Percentiles rank a stretch among this genome's conserved stretches.
Evolutionary conservation across 1,140 invertebrate species (phyloP).

Genomic region (Hydropsyche tenuis): DNA sequence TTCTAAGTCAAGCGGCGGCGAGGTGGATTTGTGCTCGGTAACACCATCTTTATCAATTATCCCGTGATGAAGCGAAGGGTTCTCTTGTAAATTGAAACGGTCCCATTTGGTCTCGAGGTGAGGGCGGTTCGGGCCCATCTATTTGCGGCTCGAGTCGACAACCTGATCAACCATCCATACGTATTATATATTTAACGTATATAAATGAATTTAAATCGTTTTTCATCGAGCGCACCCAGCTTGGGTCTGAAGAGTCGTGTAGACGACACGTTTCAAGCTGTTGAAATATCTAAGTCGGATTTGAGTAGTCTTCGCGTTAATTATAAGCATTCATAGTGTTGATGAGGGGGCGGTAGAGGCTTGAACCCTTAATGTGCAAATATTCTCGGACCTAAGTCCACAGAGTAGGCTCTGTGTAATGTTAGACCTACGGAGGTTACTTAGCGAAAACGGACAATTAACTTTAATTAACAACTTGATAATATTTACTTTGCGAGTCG

Average conservation of each 20-base stretch:
- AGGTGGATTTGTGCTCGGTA: background rate
- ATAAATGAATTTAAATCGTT: too few species aligned
- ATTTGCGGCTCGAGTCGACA: conserved; percentile 7
- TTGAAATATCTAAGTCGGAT: too few species aligned
- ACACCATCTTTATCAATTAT: conserved; percentile 27
- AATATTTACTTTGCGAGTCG: conserved; percentile 22
- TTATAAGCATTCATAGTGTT: background rate
- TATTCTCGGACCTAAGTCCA: conserved; percentile 36
- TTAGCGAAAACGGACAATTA: conserved; percentile 41
- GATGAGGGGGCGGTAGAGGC: conserved; percentile 3
- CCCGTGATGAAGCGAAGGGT: conserved; percentile 16
- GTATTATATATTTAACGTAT: too few species aligned
- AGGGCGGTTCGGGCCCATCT: conserved; percentile 14
- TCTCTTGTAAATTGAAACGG: conserved; percentile 33
- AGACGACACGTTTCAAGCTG: too few species aligned
- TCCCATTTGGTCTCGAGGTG: conserved; percentile 26
- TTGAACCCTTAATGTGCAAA: conserved; percentile 41
- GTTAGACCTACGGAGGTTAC: conserved; percentile 36
- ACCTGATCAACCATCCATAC: conserved; percentile 3
- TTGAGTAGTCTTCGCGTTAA: too few species aligned
- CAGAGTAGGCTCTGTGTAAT: conserved; percentile 31
- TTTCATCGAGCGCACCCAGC: too few species aligned
- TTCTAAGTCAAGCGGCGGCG: background rate
- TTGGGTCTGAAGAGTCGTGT: too few species aligned
- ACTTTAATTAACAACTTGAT: conserved; percentile 41